These are phyloP conservation scores for Mergus octosetaceus DNA, from an alignment of 2,797 vertebrate genomes.

Conservation along the genomic window DNA sequence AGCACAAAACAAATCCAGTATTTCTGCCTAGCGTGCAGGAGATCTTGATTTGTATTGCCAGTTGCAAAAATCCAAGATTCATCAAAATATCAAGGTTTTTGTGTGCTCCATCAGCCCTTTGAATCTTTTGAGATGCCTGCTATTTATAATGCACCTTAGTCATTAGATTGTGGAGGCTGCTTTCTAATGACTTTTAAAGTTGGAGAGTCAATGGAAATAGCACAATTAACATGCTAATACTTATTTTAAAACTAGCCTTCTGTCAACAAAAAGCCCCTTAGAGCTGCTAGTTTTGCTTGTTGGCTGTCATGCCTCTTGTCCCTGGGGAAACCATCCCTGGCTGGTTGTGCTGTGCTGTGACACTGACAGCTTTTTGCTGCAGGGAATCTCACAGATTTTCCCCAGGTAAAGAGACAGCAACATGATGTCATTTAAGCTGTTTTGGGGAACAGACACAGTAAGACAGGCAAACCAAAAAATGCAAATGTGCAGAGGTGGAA, in stretches of 20 bases:
- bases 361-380: conserved; percentile 54
- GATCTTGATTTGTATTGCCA: not conserved
- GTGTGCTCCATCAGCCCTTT: not conserved
- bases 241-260: conserved; percentile 41
- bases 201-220: not conserved
- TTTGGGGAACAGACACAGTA: not conserved
- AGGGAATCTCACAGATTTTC: conserved; percentile 10
- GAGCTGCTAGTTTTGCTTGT: not conserved
- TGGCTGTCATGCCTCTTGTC: conserved; percentile 10
- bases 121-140: not conserved
- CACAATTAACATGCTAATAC: not conserved
- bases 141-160: not conserved
- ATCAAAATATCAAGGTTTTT: not conserved
- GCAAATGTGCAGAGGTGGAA: not conserved
- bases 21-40: not conserved
- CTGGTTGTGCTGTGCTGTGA: conserved; percentile 4
- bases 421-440: conserved; percentile 22
- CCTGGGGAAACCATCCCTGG: not conserved
- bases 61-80: not conserved
- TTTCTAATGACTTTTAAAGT: not conserved
- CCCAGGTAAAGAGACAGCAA: not conserved
- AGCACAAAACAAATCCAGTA: not conserved
- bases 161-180: not conserved
- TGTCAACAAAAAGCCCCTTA: not conserved
- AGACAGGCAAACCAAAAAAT: not conserved